Percentiles rank a stretch among this genome's conserved stretches.
Evolutionary conservation across 2,888 invertebrate genomes (phyloP).

Genomic region (Erebia palarica): DNA sequence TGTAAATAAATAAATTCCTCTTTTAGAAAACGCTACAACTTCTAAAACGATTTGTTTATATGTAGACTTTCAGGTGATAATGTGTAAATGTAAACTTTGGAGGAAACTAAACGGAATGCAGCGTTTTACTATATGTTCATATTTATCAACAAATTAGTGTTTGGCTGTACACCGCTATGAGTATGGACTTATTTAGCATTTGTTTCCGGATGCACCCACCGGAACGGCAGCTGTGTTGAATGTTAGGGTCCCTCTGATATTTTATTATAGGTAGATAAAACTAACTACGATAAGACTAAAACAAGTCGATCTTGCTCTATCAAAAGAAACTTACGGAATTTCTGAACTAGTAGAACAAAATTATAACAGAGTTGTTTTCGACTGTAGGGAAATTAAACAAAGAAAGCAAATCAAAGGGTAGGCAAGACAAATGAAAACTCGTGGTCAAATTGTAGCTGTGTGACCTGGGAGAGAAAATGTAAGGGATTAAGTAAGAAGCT

Average conservation of each 20-base stretch:
- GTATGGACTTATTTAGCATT: constrained; percentile 29
- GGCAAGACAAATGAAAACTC: too few relatives aligned
- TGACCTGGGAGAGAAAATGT: too few relatives aligned
- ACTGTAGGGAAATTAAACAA: too few relatives aligned
- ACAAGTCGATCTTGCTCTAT: neutral
- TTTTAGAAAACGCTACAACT: too few relatives aligned
- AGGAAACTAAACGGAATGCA: neutral
- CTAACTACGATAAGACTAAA: neutral
- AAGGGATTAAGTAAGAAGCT: too few relatives aligned
- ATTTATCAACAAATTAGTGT: constrained; percentile 22
- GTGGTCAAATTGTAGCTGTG: too few relatives aligned
- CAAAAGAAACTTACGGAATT: too few relatives aligned
- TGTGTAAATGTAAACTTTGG: constrained; percentile 6
- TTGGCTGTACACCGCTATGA: constrained; percentile 16
- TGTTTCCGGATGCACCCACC: constrained; percentile 45
- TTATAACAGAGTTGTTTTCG: too few relatives aligned
- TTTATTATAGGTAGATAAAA: neutral
- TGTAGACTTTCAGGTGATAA: neutral
- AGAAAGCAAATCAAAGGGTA: too few relatives aligned
- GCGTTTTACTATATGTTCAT: constrained; percentile 1
- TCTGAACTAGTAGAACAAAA: too few relatives aligned
- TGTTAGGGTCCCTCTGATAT: constrained; percentile 3
- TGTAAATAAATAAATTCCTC: too few relatives aligned
- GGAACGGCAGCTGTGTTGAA: constrained; percentile 49
- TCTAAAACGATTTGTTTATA: neutral